These are phyloP conservation scores for Chelon auratus DNA, from an alignment of 2,797 vertebrate genomes.

Conservation along the genomic window DNA sequence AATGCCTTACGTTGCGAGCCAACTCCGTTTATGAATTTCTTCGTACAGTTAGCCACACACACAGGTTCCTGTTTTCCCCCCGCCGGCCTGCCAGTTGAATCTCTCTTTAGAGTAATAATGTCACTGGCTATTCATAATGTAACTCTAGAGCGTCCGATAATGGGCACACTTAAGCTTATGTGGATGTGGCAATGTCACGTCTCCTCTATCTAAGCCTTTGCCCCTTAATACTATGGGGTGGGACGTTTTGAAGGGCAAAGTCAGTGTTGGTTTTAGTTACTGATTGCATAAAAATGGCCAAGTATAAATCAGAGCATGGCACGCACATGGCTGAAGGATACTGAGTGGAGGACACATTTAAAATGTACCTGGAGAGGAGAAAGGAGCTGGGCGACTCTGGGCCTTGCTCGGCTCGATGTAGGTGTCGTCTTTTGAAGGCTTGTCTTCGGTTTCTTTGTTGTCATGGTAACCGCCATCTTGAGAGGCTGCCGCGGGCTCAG, in stretches of 20 bases:
- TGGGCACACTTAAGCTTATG: constrained; percentile 74
- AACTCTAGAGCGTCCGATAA: constrained; percentile 78
- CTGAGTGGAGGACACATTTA: background rate
- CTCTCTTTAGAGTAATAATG: constrained; percentile 77
- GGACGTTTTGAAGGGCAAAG: constrained; percentile 62
- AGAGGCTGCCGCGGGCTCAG: constrained; percentile 74
- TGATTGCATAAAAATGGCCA: background rate
- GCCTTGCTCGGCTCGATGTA: constrained; percentile 82
- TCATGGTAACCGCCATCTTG: constrained; percentile 86
- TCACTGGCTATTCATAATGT: constrained; percentile 81
- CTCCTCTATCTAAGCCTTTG: constrained; percentile 51
- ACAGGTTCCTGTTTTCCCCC: constrained; percentile 71
- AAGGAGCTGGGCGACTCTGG: constrained; percentile 84
- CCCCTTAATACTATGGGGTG: constrained; percentile 52
- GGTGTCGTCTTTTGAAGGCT: constrained; percentile 84
- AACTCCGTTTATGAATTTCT: constrained; percentile 81
- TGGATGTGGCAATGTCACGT: constrained; percentile 72
- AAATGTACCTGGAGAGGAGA: constrained; percentile 85
- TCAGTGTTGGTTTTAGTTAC: constrained; percentile 34
- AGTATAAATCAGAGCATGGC: constrained; percentile 24
- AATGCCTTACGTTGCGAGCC: constrained; percentile 68
- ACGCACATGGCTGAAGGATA: background rate
- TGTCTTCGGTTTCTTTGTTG: constrained; percentile 87
- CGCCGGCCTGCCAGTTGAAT: constrained; percentile 61
- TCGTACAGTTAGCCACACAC: constrained; percentile 74